Evolutionary conservation across 2,797 vertebrate genomes (phyloP).

Genomic region (Tachyglossus aculeatus): DNA sequence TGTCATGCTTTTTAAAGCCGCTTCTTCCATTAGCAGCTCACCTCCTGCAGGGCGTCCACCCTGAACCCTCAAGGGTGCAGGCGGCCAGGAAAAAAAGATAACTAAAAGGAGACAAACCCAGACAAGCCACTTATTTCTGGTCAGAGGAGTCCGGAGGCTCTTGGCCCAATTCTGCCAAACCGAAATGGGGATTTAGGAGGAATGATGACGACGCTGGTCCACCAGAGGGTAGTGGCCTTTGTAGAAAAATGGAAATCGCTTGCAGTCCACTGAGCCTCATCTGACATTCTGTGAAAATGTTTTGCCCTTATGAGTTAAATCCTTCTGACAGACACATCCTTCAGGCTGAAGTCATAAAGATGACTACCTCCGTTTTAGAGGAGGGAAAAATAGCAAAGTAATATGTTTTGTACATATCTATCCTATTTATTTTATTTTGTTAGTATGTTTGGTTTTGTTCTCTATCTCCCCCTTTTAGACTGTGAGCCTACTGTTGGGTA

Average conservation of each 20-base stretch:
- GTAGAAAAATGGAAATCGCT: constrained; percentile 2
- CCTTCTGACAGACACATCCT: constrained; percentile 21
- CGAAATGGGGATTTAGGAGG: constrained; percentile 19
- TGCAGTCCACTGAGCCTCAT: background rate
- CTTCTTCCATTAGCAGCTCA: constrained; percentile 26
- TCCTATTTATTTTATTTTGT: no score
- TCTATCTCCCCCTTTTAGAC: no score
- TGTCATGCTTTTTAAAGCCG: constrained; percentile 37
- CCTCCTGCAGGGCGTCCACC: constrained; percentile 27
- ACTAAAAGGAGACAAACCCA: background rate
- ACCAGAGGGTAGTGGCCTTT: constrained; percentile 58
- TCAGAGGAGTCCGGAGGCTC: constrained; percentile 43
- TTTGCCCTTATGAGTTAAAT: constrained; percentile 38
- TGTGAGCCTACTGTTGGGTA: no score
- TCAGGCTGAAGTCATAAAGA: constrained; percentile 31
- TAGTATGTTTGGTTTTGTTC: no score
- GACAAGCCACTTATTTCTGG: constrained; percentile 2
- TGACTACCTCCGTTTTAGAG: constrained; percentile 35
- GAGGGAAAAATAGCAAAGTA: constrained; percentile 1
- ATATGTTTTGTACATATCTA: background rate
- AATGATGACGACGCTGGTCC: constrained; percentile 1
- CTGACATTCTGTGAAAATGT: constrained; percentile 20
- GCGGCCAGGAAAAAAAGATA: background rate
- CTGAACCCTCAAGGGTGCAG: background rate
- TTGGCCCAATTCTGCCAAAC: constrained; percentile 40